phyloP scores from a whole-genome alignment of 2,797 vertebrate genomes.

The Falco peregrinus region DNA sequence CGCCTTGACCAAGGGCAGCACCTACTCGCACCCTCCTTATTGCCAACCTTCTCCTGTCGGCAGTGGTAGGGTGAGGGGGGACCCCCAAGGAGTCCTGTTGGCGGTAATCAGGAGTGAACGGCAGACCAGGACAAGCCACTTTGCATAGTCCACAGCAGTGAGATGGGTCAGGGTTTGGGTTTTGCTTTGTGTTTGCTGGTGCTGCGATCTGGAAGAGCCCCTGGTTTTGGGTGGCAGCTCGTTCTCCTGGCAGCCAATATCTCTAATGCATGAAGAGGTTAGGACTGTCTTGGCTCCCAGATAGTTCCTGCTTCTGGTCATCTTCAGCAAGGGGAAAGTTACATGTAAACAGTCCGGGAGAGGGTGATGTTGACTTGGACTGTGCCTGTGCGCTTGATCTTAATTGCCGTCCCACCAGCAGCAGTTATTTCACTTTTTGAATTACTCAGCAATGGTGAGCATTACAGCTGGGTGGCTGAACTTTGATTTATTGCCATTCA shows the following conservation, averaged over 20 bases:
- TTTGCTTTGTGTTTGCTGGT: background rate
- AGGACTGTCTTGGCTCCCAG: background rate
- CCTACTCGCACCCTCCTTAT: background rate
- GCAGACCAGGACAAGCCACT: background rate
- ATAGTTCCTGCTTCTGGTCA: background rate
- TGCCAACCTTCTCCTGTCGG: background rate
- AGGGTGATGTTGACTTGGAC: background rate
- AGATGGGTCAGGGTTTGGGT: background rate
- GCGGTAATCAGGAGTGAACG: background rate
- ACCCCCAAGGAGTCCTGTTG: background rate
- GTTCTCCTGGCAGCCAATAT: background rate
- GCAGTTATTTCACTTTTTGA: background rate
- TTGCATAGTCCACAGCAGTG: background rate
- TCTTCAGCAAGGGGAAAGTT: background rate
- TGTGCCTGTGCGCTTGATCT: background rate
- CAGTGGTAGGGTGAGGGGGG: background rate
- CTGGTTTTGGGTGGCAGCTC: background rate
- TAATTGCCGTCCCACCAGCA: background rate
- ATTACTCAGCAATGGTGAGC: background rate
- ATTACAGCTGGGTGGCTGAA: background rate
- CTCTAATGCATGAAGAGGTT: background rate
- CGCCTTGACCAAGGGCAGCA: background rate
- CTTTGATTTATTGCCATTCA: constrained; percentile 58
- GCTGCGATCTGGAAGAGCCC: background rate
- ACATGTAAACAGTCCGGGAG: background rate